Evolutionary conservation across 2,888 invertebrate genomes (phyloP).

Genomic region (Cantharis rustica): DNA sequence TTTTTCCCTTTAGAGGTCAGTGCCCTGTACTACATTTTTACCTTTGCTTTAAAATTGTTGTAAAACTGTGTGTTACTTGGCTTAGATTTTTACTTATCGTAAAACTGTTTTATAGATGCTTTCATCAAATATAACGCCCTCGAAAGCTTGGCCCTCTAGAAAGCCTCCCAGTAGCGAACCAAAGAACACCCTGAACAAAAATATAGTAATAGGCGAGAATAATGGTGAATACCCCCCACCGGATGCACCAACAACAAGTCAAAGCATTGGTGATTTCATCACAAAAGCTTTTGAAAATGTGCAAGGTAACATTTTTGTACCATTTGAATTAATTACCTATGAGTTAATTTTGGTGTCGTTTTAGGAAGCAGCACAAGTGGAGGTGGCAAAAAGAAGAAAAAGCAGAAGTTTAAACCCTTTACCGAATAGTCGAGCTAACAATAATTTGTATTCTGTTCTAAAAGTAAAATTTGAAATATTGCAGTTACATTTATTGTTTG

Average conservation of each 20-base stretch:
- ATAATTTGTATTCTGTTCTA: not conserved
- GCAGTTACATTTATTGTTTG: not conserved
- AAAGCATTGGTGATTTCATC: not conserved
- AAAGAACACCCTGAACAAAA: not conserved
- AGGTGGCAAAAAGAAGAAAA: not conserved
- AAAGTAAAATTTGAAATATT: not conserved
- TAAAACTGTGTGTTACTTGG: too few species aligned
- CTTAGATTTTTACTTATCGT: too few species aligned
- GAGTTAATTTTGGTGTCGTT: not conserved
- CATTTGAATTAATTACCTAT: not conserved
- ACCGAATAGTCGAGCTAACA: not conserved
- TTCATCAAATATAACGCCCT: conserved; percentile 34
- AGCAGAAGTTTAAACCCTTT: not conserved
- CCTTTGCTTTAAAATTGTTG: not conserved
- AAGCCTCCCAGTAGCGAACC: not conserved
- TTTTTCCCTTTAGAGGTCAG: conserved; percentile 8
- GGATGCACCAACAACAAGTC: not conserved
- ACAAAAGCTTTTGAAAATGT: not conserved
- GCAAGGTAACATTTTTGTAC: not conserved
- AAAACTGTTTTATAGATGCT: conserved; percentile 43
- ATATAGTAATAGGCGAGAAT: not conserved
- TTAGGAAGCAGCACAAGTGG: not conserved
- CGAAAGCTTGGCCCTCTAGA: not conserved
- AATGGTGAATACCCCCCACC: not conserved
- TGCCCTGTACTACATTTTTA: conserved; percentile 5